Conservation (phyloP, 2,888 invertebrate species). For the Matsumyia berberina region DNA sequence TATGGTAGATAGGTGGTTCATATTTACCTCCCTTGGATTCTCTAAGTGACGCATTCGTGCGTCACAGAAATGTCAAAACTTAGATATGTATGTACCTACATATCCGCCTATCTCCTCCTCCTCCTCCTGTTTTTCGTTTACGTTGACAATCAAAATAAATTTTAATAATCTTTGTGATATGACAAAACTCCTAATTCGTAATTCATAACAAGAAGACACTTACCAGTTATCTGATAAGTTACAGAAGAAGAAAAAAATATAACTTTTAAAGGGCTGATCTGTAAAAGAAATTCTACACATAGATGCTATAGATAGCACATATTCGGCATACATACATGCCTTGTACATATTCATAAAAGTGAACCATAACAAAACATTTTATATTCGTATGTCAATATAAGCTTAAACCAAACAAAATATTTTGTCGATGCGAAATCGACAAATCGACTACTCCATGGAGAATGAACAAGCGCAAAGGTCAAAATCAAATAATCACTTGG, state of each 20-base stretch:
- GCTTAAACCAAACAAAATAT: conserved; percentile 63
- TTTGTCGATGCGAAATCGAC: conserved; percentile 70
- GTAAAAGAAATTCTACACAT: conserved; percentile 16
- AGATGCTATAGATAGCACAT: neutral
- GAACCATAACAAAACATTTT: conserved; percentile 51
- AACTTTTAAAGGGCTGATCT: conserved; percentile 45
- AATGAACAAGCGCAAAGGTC: conserved; percentile 77
- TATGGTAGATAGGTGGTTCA: no score
- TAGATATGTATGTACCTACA: neutral
- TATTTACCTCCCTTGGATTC: no score
- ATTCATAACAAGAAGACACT: neutral
- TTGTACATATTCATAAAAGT: conserved; percentile 8
- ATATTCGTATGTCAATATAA: conserved; percentile 63
- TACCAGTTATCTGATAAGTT: conserved; percentile 22
- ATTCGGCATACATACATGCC: neutral
- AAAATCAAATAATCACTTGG: conserved; percentile 75
- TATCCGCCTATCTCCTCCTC: no score
- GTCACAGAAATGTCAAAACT: neutral
- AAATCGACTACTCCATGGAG: conserved; percentile 74
- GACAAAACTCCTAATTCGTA: conserved; percentile 5
- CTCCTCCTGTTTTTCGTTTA: neutral
- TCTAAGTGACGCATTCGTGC: no score
- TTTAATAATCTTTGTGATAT: conserved; percentile 11
- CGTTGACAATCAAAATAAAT: neutral
- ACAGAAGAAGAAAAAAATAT: neutral